Conservation (phyloP, 2,113 vertebrate species). For the Brachyhypopomus occidentalis region DNA sequence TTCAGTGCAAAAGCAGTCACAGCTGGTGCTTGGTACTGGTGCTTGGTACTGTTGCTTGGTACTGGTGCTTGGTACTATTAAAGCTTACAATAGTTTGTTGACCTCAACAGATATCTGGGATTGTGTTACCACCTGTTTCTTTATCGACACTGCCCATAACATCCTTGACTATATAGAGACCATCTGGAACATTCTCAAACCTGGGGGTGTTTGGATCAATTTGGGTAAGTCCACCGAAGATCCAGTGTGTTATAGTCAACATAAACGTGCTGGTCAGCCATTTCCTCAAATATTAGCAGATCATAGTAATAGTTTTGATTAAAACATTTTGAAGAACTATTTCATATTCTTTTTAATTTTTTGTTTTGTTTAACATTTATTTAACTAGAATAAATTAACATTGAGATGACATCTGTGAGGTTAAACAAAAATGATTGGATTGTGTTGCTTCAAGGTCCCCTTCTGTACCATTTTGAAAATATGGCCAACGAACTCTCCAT, state of each 20-base stretch:
- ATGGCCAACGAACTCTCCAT: slow-evolving; percentile 96
- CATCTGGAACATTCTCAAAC: slow-evolving; percentile 98
- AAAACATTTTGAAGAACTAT: no score
- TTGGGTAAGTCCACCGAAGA: slow-evolving; percentile 80
- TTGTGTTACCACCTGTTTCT: slow-evolving; percentile 97
- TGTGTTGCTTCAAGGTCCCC: slow-evolving; percentile 79
- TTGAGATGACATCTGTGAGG: no score
- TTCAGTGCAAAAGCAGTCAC: neutral
- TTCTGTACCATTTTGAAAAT: slow-evolving; percentile 98
- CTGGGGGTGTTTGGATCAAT: slow-evolving; percentile 98
- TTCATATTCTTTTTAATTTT: no score
- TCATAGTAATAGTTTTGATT: no score
- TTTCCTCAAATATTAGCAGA: no score
- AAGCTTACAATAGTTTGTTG: no score
- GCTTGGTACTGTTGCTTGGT: neutral
- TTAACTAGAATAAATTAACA: no score
- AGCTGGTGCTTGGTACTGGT: neutral
- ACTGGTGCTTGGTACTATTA: neutral
- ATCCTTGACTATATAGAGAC: slow-evolving; percentile 97
- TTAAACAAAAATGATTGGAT: neutral
- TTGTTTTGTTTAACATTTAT: no score
- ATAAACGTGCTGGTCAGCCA: no score
- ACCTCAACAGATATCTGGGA: slow-evolving; percentile 85
- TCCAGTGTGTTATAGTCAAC: neutral
- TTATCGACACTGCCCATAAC: slow-evolving; percentile 98